Conservation (phyloP, 2,113 vertebrate species). For the Campylomormyrus tamandua region DNA sequence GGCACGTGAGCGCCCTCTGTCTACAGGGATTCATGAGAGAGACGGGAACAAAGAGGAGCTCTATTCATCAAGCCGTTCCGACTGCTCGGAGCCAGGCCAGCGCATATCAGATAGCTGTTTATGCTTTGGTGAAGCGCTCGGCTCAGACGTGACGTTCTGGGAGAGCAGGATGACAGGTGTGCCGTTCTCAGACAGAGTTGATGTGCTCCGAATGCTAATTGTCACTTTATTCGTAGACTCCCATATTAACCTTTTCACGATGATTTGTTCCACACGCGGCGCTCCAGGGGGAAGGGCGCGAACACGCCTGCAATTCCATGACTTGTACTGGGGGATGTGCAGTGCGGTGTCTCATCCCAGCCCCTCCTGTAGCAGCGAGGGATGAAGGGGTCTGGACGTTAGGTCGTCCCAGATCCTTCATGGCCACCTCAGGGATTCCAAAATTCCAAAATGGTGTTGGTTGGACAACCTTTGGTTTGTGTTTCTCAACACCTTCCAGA, state of each 20-base stretch:
- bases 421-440: neutral
- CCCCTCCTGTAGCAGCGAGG: neutral
- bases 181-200: neutral
- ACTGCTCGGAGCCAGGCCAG: neutral
- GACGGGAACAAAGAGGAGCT: neutral
- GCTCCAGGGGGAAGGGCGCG: neutral
- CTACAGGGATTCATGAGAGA: neutral
- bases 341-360: neutral
- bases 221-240: neutral
- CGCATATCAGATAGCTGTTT: neutral
- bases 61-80: neutral
- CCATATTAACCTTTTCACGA: slow-evolving; percentile 9
- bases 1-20: neutral
- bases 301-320: neutral
- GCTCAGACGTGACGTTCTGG: neutral
- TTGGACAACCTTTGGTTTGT: neutral
- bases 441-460: neutral
- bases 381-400: neutral
- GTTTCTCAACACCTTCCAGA: neutral
- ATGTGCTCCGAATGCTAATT: neutral
- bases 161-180: neutral
- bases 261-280: neutral
- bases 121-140: neutral
- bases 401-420: neutral
- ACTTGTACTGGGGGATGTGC: neutral